Evolutionary conservation across 2,797 vertebrate species (phyloP), one percentile per base, ranked within the genome.

Genomic region (Momotus momota): DNA sequence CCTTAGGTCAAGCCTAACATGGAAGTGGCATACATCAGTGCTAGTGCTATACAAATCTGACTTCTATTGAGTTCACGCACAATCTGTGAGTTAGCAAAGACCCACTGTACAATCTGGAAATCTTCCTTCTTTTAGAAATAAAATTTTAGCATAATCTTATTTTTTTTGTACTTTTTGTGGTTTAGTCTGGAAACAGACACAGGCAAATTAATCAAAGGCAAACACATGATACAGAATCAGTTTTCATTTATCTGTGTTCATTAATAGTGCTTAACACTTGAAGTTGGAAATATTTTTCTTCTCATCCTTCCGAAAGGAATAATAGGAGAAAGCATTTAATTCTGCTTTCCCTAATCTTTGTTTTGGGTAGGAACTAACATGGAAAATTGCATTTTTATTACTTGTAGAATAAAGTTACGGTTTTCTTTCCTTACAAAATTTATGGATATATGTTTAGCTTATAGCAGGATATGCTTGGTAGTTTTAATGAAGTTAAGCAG

Each of bases 11-110:
- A 72, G 16, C 26, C n/a, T 78, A 35, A n/a, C 1, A 3, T n/a
- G 54, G 15, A 31, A 73, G 9, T 49, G 7, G 9, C 2, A 0
- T 48, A 1, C 40, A 16, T 43, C 3, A 2, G 1, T 66, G 38
- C 10, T 64, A 11, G 3, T 23, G 9, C 48, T 78, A 33, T 51
- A 21, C 14, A 81, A 16, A 45, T 83, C 49, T 78, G 70, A 75
- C 27, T 69, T 78, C 27, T 67, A 1, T 74, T 67, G 55, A 69
- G 17, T 79, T 79, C 74, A 84, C 33, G 15, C 20, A 57, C n/a
- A 43, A 9, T 33, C 9, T 49, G 0, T 61, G 16, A 62, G 29
- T 70, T 67, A 71, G 25, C 49, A 86, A 20, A 65, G 18, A 35
- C 7, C 10, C 21, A 54, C 18, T 64, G 6, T n/a, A 45, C 52